These are phyloP conservation scores for Malacoraja senta DNA, from an alignment of 2,797 vertebrate species.

Conservation along the genomic window DNA sequence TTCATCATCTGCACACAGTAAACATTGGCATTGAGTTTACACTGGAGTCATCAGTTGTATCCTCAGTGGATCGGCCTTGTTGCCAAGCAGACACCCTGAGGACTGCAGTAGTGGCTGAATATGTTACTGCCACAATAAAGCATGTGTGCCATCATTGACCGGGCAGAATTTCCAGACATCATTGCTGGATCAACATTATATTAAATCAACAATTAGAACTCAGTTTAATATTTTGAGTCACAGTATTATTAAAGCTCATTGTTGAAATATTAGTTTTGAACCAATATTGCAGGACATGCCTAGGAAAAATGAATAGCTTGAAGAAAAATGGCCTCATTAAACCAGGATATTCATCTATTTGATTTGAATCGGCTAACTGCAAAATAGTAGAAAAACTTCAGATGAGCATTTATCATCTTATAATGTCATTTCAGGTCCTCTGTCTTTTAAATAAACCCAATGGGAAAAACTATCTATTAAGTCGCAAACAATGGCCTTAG, in stretches of 20 bases:
- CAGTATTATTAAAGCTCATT: neutral
- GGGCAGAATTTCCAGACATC: neutral
- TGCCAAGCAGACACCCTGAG: too few species aligned
- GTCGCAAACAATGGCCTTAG: neutral
- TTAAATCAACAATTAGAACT: neutral
- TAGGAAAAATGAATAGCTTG: neutral
- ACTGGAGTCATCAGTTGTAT: too few species aligned
- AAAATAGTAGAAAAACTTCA: neutral
- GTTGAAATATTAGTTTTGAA: neutral
- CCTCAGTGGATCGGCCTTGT: too few species aligned
- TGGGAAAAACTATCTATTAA: neutral
- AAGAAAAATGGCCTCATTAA: neutral
- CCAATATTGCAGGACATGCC: neutral
- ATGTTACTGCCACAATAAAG: neutral
- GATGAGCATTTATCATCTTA: slow-evolving; percentile 3
- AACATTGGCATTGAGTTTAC: too few species aligned
- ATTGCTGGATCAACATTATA: neutral
- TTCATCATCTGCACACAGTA: too few species aligned
- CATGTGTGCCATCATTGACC: too few species aligned
- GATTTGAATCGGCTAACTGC: neutral
- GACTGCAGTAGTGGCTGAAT: neutral
- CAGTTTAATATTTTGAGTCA: neutral
- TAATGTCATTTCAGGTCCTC: neutral
- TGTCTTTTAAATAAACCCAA: neutral
- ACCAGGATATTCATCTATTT: neutral